Conservation (phyloP, 2,888 invertebrate genomes). For the Gryllus longicercus region DNA sequence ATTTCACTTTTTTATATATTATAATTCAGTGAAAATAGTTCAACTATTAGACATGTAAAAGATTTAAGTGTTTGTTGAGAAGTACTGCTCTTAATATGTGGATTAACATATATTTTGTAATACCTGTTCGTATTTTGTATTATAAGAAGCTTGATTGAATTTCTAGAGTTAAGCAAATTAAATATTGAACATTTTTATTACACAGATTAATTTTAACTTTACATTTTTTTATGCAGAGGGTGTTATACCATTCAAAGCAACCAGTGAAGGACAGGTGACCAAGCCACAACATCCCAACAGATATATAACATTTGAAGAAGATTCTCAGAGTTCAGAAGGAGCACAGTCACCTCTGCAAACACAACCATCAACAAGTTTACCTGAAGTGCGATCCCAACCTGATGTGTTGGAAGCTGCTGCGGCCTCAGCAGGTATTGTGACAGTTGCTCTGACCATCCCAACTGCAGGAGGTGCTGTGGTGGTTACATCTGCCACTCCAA, state of each 20-base stretch:
- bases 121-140: too few species aligned
- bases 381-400: slow-evolving; percentile 38
- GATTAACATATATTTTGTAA: too few species aligned
- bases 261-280: slow-evolving; percentile 82
- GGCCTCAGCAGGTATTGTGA: slow-evolving; percentile 65
- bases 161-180: too few species aligned
- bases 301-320: slow-evolving; percentile 85
- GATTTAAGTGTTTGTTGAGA: too few species aligned
- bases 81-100: too few species aligned
- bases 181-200: too few species aligned
- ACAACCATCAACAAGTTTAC: slow-evolving; percentile 35
- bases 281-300: slow-evolving; percentile 81
- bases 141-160: too few species aligned
- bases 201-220: background rate
- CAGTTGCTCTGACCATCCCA: slow-evolving; percentile 62
- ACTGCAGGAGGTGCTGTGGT: slow-evolving; percentile 53
- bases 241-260: slow-evolving; percentile 85
- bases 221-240: slow-evolving; percentile 60
- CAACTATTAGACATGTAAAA: too few species aligned
- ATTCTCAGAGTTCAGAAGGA: slow-evolving; percentile 77
- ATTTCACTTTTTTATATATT: too few species aligned
- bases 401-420: slow-evolving; percentile 63
- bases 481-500: slow-evolving; percentile 49
- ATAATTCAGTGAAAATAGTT: too few species aligned
- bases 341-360: slow-evolving; percentile 47